These are phyloP conservation scores for Ciconia stormi DNA, from an alignment of 2,113 vertebrate species.

Conservation along the genomic window DNA sequence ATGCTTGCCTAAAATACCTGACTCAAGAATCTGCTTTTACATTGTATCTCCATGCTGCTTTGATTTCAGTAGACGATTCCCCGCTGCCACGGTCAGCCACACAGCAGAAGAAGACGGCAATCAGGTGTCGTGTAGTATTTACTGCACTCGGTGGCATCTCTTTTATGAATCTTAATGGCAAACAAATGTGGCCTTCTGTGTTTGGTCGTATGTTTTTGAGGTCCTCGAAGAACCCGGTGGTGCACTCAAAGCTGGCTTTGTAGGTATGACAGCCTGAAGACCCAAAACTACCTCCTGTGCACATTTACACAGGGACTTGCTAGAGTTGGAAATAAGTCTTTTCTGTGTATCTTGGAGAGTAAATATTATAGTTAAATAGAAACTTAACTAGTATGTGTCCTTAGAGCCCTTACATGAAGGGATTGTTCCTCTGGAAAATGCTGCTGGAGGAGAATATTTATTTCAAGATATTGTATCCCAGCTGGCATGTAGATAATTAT, in stretches of 20 bases:
- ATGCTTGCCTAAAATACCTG: neutral
- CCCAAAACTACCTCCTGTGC: neutral
- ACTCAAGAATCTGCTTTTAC: neutral
- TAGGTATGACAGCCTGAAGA: neutral
- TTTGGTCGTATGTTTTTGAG: neutral
- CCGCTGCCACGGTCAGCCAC: neutral
- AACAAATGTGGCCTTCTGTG: neutral
- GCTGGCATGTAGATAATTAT: neutral
- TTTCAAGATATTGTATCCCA: neutral
- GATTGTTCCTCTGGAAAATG: neutral
- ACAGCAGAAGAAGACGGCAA: neutral
- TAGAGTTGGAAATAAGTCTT: neutral
- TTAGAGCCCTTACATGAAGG: neutral
- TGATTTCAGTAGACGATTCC: neutral
- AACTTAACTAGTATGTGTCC: neutral
- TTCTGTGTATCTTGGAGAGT: neutral
- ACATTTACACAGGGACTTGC: rapidly evolving
- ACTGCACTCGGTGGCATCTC: neutral
- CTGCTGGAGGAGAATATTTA: neutral
- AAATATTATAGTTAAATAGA: neutral
- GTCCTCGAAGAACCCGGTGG: rapidly evolving
- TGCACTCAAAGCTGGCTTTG: neutral
- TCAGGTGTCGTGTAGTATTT: neutral
- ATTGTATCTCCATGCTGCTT: rapidly evolving
- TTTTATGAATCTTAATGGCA: neutral